Evolutionary conservation across 2,113 vertebrate genomes (phyloP).

Genomic region (Haemorhous mexicanus): DNA sequence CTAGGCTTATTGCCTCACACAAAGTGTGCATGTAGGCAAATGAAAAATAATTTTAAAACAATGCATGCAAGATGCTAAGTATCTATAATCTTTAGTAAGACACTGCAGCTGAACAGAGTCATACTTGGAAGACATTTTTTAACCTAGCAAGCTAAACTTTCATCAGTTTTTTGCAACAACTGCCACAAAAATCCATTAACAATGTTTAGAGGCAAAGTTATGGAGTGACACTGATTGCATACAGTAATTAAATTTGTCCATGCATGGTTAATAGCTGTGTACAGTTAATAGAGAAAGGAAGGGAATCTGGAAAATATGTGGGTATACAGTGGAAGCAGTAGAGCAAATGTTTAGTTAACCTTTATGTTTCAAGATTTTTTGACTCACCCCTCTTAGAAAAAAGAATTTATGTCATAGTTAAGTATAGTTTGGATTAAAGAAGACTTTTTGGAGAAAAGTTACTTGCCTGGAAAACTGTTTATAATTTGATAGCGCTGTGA

Average conservation of each 20-base stretch:
- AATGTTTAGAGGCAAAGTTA: constrained; percentile 5
- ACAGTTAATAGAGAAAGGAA: background rate
- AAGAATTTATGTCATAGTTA: background rate
- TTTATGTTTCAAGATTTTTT: background rate
- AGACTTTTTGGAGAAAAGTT: background rate
- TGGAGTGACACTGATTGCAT: background rate
- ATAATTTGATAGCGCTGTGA: background rate
- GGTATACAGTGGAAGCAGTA: background rate
- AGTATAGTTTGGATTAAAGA: background rate
- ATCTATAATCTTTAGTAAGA: background rate
- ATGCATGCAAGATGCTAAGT: background rate
- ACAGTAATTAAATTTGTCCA: constrained; percentile 22
- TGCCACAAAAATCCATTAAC: background rate
- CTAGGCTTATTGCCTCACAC: background rate
- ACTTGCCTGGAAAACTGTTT: background rate
- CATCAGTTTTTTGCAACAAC: background rate
- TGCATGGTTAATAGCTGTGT: background rate
- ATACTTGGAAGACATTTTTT: background rate
- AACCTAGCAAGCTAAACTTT: background rate
- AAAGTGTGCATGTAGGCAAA: background rate
- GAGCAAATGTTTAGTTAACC: background rate
- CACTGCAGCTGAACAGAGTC: background rate
- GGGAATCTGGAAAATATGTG: background rate
- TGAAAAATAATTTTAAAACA: background rate
- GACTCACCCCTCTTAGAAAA: background rate